These are phyloP conservation scores for Drosophila bunnanda DNA, from an alignment of 2,888 invertebrate genomes.

Conservation along the genomic window DNA sequence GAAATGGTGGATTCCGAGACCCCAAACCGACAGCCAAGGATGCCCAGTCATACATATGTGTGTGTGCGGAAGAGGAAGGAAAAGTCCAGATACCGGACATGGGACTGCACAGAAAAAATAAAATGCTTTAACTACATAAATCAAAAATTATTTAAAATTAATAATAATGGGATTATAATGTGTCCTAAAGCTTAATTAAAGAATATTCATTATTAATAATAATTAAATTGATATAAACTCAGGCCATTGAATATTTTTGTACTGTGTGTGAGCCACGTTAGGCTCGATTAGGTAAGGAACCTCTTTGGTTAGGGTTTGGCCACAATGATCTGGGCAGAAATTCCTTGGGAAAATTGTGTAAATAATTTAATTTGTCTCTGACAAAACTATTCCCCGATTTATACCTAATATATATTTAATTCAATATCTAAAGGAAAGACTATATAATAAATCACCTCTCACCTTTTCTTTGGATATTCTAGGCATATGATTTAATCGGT, in stretches of 20 bases:
- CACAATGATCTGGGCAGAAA: constrained; percentile 19
- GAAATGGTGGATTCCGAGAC: constrained; percentile 60
- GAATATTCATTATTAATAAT: too few relatives aligned
- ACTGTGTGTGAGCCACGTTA: background rate
- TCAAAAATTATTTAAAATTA: background rate
- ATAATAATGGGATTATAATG: too few relatives aligned
- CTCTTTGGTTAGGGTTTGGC: constrained; percentile 18
- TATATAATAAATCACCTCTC: too few relatives aligned
- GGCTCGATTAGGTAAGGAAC: constrained; percentile 33
- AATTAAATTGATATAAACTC: background rate
- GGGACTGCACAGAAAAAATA: background rate
- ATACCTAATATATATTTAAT: constrained; percentile 25
- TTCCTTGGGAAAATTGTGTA: background rate
- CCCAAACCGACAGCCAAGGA: constrained; percentile 16
- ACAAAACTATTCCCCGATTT: too few relatives aligned
- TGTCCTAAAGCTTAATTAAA: background rate
- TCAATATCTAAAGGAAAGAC: constrained; percentile 32
- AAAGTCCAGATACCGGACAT: background rate
- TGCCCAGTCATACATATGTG: constrained; percentile 31
- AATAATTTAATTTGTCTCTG: constrained; percentile 28
- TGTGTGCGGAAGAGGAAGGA: background rate
- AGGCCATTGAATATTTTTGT: background rate
- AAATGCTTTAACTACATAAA: too few relatives aligned
- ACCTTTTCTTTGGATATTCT: background rate
- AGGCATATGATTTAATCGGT: constrained; percentile 29